Conservation (phyloP, 2,113 vertebrate species). For the Bothrops jararaca region DNA sequence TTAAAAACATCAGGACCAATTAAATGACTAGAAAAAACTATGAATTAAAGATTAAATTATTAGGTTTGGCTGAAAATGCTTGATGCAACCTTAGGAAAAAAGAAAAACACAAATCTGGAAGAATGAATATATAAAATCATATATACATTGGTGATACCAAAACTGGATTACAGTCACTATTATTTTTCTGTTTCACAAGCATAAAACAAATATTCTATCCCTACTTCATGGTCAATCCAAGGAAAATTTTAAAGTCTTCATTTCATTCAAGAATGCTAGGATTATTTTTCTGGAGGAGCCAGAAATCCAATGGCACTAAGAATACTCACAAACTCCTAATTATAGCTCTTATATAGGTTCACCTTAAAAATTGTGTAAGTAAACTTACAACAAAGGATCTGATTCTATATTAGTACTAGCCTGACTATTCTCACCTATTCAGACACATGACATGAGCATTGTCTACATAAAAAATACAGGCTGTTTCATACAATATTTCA, state of each 20-base stretch:
- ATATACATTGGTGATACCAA: background rate
- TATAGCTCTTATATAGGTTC: background rate
- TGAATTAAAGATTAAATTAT: background rate
- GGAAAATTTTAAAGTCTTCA: background rate
- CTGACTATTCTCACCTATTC: background rate
- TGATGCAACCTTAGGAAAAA: background rate
- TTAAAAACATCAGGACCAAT: background rate
- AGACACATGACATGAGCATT: background rate
- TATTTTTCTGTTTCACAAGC: background rate
- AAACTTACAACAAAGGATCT: background rate
- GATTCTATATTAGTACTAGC: background rate
- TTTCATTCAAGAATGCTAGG: background rate
- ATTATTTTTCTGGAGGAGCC: background rate
- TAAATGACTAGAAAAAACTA: background rate
- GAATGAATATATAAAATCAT: background rate
- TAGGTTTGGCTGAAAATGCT: background rate
- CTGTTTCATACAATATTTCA: background rate
- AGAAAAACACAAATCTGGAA: background rate
- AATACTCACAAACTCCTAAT: background rate
- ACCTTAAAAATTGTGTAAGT: background rate
- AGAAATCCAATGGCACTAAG: background rate
- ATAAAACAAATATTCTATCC: background rate
- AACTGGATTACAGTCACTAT: background rate
- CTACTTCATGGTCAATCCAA: background rate
- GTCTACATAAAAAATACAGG: background rate